These are phyloP conservation scores for Procambarus virginalis DNA, from an alignment of 1,140 invertebrate genomes.

Conservation along the genomic window DNA sequence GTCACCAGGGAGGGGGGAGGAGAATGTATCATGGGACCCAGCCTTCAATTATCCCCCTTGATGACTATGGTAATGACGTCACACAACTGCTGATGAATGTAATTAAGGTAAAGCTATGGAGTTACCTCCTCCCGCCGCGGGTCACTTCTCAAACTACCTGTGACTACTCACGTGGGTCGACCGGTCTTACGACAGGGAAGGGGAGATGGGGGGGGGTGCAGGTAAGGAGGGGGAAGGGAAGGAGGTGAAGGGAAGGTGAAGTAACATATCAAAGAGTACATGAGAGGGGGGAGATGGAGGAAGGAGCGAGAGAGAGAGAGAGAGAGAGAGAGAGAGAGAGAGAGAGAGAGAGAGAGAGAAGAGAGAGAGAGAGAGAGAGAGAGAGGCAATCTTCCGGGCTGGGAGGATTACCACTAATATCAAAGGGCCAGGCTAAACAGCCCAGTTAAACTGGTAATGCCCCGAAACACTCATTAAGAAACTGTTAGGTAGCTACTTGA, in stretches of 20 bases:
- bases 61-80: constrained; percentile 25
- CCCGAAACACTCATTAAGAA: too few relatives aligned
- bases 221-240: background rate
- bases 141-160: constrained; percentile 15
- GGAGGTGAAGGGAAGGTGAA: background rate
- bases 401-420: too few relatives aligned
- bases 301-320: too few relatives aligned
- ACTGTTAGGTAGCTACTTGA: too few relatives aligned
- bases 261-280: background rate
- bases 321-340: too few relatives aligned
- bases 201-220: background rate
- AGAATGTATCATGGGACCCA: constrained; percentile 5
- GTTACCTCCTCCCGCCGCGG: background rate
- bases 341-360: too few relatives aligned
- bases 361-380: too few relatives aligned
- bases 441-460: too few relatives aligned
- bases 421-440: too few relatives aligned
- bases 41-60: constrained; percentile 5
- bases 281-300: too few relatives aligned
- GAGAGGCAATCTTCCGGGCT: too few relatives aligned
- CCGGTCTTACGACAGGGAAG: background rate
- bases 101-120: constrained; percentile 27
- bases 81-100: constrained; percentile 22
- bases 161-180: background rate
- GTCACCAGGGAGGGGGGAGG: background rate